Conservation (phyloP, 2,888 invertebrate species). For the Lycia hirtaria region DNA sequence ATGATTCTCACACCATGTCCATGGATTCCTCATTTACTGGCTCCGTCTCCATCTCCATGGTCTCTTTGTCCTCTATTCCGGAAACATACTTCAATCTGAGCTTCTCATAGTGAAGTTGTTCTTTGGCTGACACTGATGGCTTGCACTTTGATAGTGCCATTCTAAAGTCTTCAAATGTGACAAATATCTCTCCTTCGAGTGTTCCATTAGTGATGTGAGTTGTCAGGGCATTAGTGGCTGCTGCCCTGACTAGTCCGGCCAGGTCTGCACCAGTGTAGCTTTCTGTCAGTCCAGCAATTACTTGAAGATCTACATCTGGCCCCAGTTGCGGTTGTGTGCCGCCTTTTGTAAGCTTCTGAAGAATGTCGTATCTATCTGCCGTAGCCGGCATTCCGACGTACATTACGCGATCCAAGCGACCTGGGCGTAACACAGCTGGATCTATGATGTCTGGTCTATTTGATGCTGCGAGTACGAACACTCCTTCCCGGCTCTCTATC, state of each 20-base stretch:
- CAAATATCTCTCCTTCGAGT: slow-evolving; percentile 84
- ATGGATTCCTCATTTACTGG: slow-evolving; percentile 77
- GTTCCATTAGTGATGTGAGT: slow-evolving; percentile 88
- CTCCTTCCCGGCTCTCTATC: slow-evolving; percentile 94
- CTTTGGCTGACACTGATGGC: slow-evolving; percentile 94
- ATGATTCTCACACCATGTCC: slow-evolving; percentile 77
- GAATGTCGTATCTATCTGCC: slow-evolving; percentile 93
- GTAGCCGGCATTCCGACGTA: slow-evolving; percentile 95
- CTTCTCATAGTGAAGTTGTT: slow-evolving; percentile 91
- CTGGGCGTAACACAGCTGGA: slow-evolving; percentile 95
- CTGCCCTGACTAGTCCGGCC: slow-evolving; percentile 94
- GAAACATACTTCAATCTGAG: slow-evolving; percentile 88
- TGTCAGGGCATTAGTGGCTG: slow-evolving; percentile 92
- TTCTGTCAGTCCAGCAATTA: slow-evolving; percentile 88
- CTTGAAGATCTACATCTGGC: slow-evolving; percentile 90
- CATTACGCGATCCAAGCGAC: slow-evolving; percentile 95
- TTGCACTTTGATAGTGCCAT: slow-evolving; percentile 91
- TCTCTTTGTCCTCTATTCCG: slow-evolving; percentile 72
- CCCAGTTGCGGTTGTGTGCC: slow-evolving; percentile 92
- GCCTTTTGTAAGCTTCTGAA: slow-evolving; percentile 95
- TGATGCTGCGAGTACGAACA: slow-evolving; percentile 97
- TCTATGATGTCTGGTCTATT: slow-evolving; percentile 99
- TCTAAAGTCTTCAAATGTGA: slow-evolving; percentile 90
- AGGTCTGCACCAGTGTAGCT: slow-evolving; percentile 98
- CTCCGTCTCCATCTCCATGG: slow-evolving; percentile 85